Evolutionary conservation across 2,113 vertebrate genomes (phyloP).

Genomic region (Rhizomys pruinosus): DNA sequence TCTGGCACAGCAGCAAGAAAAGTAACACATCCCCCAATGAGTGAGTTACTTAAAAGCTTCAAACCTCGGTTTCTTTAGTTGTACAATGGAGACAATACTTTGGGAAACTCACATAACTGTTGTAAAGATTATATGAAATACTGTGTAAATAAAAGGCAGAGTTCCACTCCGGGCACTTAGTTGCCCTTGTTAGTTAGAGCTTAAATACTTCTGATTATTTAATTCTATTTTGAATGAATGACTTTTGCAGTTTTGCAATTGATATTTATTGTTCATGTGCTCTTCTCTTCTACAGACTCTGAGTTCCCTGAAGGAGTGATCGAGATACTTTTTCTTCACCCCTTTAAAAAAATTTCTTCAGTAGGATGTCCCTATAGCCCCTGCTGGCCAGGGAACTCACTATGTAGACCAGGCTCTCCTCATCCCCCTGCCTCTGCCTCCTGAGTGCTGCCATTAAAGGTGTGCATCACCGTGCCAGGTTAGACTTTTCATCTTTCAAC

Average conservation of each 20-base stretch:
- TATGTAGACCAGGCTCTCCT: no score
- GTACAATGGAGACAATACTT: background rate
- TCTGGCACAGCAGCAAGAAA: background rate
- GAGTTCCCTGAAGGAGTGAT: background rate
- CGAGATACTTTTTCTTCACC: background rate
- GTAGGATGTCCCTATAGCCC: no score
- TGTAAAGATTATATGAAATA: background rate
- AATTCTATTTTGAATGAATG: background rate
- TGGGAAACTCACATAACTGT: background rate
- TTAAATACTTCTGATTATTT: conserved; percentile 27
- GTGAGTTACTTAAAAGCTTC: background rate
- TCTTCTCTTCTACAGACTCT: background rate
- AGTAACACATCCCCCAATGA: background rate
- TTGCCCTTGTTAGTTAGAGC: conserved; percentile 25
- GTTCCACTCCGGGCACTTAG: background rate
- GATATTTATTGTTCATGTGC: background rate
- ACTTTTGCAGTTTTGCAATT: background rate
- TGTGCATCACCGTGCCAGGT: no score
- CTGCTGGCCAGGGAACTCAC: no score
- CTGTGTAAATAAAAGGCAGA: background rate
- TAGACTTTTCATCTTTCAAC: no score
- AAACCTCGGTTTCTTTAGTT: background rate
- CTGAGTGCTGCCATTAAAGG: no score
- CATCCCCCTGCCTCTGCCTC: no score
- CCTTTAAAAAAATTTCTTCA: no score